phyloP scores from a whole-genome alignment of 2,797 vertebrate species.

The Remorina albescens region DNA sequence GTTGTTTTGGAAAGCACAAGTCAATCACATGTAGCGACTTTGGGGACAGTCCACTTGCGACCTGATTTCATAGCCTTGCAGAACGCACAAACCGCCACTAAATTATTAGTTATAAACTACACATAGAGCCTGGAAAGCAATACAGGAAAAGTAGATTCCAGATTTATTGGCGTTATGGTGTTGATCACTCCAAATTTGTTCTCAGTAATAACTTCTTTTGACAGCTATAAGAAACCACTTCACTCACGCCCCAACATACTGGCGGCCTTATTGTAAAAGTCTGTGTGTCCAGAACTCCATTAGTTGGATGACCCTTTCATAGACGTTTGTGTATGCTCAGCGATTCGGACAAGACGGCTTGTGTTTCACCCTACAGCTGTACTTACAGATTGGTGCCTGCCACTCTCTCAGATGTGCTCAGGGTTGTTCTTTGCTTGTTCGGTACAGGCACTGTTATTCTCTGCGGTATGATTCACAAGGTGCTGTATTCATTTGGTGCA shows the following conservation, averaged over 20 bases:
- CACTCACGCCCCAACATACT: conserved; percentile 33
- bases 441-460: conserved; percentile 64
- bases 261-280: conserved; percentile 49
- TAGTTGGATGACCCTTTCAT: conserved; percentile 73
- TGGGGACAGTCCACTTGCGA: conserved; percentile 36
- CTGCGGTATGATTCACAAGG: conserved; percentile 81
- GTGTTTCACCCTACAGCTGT: conserved; percentile 69
- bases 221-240: conserved; percentile 51
- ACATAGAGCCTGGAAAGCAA: conserved; percentile 25
- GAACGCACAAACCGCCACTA: conserved; percentile 5
- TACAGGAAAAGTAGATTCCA: conserved; percentile 35
- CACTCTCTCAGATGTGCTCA: conserved; percentile 70
- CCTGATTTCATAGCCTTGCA: conserved; percentile 25
- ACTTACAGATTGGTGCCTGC: conserved; percentile 79
- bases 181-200: conserved; percentile 22
- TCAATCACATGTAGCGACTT: conserved; percentile 46
- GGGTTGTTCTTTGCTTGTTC: conserved; percentile 65
- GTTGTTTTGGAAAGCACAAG: conserved; percentile 46
- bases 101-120: conserved; percentile 20
- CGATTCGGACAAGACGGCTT: conserved; percentile 68
- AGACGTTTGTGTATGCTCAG: conserved; percentile 73
- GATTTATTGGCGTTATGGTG: conserved; percentile 36
- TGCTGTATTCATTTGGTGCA: conserved; percentile 81
- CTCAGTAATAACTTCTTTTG: conserved; percentile 46
- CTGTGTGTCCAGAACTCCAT: conserved; percentile 72